phyloP scores from a whole-genome alignment of 2,113 vertebrate species.

The Micronycteris hirsuta region DNA sequence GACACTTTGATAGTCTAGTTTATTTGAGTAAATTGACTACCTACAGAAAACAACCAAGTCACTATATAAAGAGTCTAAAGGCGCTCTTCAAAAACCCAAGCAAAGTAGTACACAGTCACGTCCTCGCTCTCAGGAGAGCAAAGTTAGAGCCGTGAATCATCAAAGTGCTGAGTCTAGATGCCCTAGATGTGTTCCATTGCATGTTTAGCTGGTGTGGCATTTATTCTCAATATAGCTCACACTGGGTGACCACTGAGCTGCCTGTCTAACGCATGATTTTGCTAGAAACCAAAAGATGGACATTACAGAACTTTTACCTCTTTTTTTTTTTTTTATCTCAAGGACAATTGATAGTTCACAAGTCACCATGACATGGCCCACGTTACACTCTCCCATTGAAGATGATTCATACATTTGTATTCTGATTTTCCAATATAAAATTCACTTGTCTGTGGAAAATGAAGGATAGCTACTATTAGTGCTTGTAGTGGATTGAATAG shows the following conservation, averaged over 20 bases:
- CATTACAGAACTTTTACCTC: background rate
- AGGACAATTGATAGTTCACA: background rate
- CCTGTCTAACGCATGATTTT: conserved; percentile 20
- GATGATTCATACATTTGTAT: background rate
- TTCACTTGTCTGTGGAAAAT: background rate
- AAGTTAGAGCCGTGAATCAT: background rate
- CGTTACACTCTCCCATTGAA: background rate
- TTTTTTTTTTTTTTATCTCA: background rate
- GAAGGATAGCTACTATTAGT: background rate
- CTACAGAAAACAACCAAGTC: conserved; percentile 26
- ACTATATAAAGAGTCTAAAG: background rate
- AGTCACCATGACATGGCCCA: background rate
- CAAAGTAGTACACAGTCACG: background rate
- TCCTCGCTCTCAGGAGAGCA: background rate
- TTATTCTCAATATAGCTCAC: background rate
- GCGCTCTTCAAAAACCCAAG: conserved; percentile 1
- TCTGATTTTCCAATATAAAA: background rate
- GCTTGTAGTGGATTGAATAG: background rate
- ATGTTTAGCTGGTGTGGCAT: background rate
- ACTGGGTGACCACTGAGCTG: background rate
- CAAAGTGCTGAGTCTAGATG: background rate
- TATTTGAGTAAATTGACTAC: conserved; percentile 55
- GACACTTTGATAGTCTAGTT: conserved; percentile 50
- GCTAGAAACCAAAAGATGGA: background rate
- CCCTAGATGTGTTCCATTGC: background rate